Conservation (phyloP, 2,888 invertebrate species). For the Microdon myrmicae region DNA sequence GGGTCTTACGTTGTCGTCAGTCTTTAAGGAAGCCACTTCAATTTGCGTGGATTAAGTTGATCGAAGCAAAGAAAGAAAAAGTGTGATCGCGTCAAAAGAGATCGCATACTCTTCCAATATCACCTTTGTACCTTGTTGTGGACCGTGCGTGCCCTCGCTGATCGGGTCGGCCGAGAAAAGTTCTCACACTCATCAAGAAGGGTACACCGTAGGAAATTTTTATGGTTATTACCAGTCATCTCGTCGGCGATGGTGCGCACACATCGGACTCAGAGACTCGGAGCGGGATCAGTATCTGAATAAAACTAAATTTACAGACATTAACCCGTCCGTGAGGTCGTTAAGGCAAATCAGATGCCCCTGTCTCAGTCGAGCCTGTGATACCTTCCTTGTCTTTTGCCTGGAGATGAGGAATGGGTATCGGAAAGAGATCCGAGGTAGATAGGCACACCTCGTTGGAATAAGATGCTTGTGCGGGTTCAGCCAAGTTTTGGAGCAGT, state of each 20-base stretch:
- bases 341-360: constrained; percentile 41
- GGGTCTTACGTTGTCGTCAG: too few species aligned
- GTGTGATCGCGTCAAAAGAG: too few species aligned
- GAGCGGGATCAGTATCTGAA: too few species aligned
- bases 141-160: constrained; percentile 19
- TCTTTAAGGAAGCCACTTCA: too few species aligned
- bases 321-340: constrained; percentile 49
- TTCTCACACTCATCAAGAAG: constrained; percentile 51
- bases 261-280: too few species aligned
- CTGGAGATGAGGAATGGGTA: too few species aligned
- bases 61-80: constrained; percentile 4
- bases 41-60: constrained; percentile 20
- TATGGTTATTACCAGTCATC: constrained; percentile 50
- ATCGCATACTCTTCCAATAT: too few species aligned
- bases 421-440: constrained; percentile 33
- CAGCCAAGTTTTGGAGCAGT: neutral
- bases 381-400: too few species aligned
- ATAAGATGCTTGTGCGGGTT: neutral
- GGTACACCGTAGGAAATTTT: constrained; percentile 44
- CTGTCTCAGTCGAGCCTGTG: neutral
- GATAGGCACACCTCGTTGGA: too few species aligned
- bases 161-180: constrained; percentile 15
- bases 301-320: constrained; percentile 48
- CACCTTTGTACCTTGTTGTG: too few species aligned
- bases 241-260: too few species aligned